These are phyloP conservation scores for Lota lota DNA, from an alignment of 2,113 vertebrate genomes.

Conservation along the genomic window DNA sequence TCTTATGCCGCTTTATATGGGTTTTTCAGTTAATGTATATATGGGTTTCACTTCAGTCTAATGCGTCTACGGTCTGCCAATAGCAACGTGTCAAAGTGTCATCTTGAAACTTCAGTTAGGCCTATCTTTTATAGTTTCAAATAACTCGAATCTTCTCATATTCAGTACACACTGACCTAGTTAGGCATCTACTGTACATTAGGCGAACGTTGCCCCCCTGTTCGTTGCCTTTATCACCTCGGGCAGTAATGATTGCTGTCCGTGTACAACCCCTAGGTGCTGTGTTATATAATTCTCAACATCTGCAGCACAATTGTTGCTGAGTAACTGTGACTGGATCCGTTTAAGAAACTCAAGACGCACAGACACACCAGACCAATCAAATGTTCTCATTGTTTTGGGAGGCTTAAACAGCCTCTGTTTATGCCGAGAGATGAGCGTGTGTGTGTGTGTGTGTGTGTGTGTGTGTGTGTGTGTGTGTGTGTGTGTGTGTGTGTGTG, in stretches of 20 bases:
- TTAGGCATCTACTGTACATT: background rate
- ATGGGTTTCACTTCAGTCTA: no score
- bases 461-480: no score
- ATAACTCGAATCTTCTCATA: background rate
- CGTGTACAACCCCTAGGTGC: background rate
- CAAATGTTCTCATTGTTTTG: no score
- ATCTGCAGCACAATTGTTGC: constrained; percentile 19
- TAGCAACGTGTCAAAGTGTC: no score
- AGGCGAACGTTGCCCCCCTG: background rate
- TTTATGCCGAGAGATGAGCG: no score
- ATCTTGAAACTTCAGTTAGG: background rate
- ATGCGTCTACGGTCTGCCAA: no score
- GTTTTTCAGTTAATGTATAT: no score
- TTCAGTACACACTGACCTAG: constrained; percentile 17
- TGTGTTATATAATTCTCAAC: constrained; percentile 37
- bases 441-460: constrained; percentile 1
- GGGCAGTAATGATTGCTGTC: constrained; percentile 25
- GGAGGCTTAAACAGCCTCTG: no score
- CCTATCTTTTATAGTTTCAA: background rate
- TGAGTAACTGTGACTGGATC: constrained; percentile 44
- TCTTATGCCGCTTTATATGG: no score
- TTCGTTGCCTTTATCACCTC: constrained; percentile 22
- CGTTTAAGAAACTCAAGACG: no score
- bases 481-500: no score
- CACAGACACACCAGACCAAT: no score